Percentiles rank a stretch among this genome's conserved stretches.
phyloP scores from a whole-genome alignment of 2,113 vertebrate species.

The Acrocephalus arundinaceus region DNA sequence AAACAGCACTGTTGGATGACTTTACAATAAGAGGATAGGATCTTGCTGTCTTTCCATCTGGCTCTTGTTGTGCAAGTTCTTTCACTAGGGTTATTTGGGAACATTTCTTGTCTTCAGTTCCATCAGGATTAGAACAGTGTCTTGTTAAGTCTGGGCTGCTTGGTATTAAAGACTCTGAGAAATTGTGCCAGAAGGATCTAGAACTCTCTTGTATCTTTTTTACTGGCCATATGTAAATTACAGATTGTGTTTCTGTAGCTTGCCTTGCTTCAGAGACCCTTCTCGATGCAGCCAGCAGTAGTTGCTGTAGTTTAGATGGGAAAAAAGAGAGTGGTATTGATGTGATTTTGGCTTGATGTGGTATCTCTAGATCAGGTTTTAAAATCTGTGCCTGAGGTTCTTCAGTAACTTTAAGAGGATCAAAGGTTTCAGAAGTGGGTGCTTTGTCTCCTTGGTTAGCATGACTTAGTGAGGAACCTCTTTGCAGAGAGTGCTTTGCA shows the following conservation, averaged over 20 bases:
- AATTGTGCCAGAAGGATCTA: neutral
- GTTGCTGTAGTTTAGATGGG: constrained; percentile 1
- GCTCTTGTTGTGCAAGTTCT: neutral
- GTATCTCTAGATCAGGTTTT: constrained; percentile 36
- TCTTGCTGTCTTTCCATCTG: neutral
- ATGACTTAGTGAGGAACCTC: neutral
- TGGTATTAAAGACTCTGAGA: neutral
- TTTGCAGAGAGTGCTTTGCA: neutral
- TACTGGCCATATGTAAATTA: constrained; percentile 39
- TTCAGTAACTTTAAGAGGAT: neutral
- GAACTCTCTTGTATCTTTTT: neutral
- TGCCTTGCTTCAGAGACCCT: neutral
- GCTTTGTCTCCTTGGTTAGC: neutral
- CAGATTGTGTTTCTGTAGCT: neutral
- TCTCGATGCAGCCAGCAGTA: neutral
- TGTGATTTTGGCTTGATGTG: neutral
- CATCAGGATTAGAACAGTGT: neutral
- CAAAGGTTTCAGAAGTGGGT: neutral
- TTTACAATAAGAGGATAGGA: constrained; percentile 12
- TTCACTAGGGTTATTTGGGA: neutral
- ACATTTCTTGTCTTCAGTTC: neutral
- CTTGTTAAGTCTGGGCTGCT: neutral
- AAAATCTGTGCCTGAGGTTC: neutral
- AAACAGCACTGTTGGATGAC: neutral
- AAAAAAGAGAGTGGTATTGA: constrained; percentile 9